A percentile compares a stretch with the other conserved stretches of the same genome.
These are phyloP conservation scores for Botrylloides violaceus DNA, from an alignment of 23 tunicate genomes.

Conservation along the genomic window DNA sequence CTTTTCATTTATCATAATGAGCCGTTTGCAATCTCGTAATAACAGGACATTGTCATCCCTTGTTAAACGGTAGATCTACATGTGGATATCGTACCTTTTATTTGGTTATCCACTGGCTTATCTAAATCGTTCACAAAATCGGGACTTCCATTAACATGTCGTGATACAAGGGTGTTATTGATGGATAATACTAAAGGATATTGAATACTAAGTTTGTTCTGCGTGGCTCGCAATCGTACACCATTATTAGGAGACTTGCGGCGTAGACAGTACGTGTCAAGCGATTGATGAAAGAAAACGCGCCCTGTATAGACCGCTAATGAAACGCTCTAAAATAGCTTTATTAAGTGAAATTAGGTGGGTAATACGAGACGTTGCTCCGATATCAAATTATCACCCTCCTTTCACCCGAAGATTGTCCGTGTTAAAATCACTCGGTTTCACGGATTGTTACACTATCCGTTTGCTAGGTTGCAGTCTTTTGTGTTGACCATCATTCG, in stretches of 20 bases:
- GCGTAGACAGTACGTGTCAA: slow-evolving; percentile 1
- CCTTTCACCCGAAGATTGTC: background rate
- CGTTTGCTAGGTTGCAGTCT: background rate
- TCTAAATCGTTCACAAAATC: no score
- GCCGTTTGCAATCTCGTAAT: no score
- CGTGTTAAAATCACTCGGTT: background rate
- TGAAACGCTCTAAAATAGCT: background rate
- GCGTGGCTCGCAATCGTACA: background rate
- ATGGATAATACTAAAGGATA: no score
- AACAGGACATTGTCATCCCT: no score
- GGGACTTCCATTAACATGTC: no score
- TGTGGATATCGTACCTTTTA: no score
- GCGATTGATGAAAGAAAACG: background rate
- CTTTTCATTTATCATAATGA: no score
- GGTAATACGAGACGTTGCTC: background rate
- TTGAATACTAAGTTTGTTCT: no score
- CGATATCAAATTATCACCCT: background rate
- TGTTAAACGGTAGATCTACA: no score
- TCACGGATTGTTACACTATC: no score
- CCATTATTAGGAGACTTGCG: background rate
- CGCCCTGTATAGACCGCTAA: background rate
- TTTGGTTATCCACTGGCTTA: no score
- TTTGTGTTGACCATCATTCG: background rate
- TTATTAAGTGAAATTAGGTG: background rate
- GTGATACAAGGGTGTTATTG: no score